Base-by-base conservation (phyloP, 2,113 vertebrate species). In the Melanostigma gelatinosum region DNA sequence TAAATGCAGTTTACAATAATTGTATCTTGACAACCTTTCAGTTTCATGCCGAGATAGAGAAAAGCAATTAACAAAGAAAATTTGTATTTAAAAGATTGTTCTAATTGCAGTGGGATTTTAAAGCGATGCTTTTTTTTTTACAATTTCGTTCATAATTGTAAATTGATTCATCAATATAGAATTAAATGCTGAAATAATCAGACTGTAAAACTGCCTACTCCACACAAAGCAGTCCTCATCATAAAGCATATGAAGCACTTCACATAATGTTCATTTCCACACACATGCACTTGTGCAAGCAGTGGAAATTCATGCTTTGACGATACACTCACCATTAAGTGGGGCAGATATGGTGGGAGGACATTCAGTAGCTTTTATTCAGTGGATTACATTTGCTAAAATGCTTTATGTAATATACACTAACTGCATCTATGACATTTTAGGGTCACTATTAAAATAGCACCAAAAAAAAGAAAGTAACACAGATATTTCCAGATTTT, bases 301-400 rank as follows among this genome's bases (percentile, higher is more conserved):
- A 34, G 55, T 18, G 34, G 44, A 40, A 67, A 76, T 63, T 18
- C 36, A 3, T 38, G 57, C 46, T 38, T 44, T 60, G 22, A 67
- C 16, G 3, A 55, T 6, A 18, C 52, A 74, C 44, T 83, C 67
- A 65, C 48, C 29, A 54, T 80, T 77, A 79, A 73, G 34, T 73
- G 57, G 64, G 7, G 12, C 72, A 72, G 42, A 80, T 72, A 63
- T 75, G n/a, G 74, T 78, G 63, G 44, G 66, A 68, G 67, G 66
- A 66, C 60, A 24, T 78, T 77, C 16, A 68, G 24, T 13, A 40
- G 72, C 40, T 65, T 68, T 40, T 54, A 65, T 57, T 70, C 50
- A 71, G 57, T 3, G 64, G 73, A 84, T 77, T 65, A 22, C 52
- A 66, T 38, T 80, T 32, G 52, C 29, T 50, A 8, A 67, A 81